phyloP scores from a whole-genome alignment of 2,888 invertebrate genomes.

The Pristionchus arcanus region DNA sequence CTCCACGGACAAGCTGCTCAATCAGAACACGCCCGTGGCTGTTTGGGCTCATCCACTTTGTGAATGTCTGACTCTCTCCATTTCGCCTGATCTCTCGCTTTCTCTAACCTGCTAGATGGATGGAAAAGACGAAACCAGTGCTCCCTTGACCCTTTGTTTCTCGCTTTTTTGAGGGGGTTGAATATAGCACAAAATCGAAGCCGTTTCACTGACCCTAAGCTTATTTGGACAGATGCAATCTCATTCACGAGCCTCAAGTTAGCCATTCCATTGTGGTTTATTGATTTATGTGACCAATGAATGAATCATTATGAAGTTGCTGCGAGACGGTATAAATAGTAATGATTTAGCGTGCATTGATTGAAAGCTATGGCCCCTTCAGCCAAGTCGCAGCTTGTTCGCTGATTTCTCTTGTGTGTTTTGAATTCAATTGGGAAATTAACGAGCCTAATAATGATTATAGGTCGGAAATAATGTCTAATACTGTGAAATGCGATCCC shows the following conservation, averaged over 20 bases:
- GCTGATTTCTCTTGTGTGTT: too few relatives aligned
- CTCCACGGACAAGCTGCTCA: not conserved
- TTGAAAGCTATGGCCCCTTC: too few relatives aligned
- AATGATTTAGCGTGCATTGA: too few relatives aligned
- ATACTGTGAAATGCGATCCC: too few relatives aligned
- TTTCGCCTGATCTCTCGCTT: not conserved
- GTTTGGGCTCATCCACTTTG: not conserved
- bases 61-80: not conserved
- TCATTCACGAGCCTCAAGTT: not conserved
- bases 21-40: slow-evolving; percentile 11
- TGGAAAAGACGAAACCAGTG: not conserved
- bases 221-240: slow-evolving; percentile 2
- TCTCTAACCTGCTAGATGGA: not conserved
- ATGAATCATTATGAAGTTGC: not conserved
- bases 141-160: slow-evolving; percentile 6
- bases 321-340: too few relatives aligned
- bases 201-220: not conserved
- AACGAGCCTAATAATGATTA: too few relatives aligned
- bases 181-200: not conserved
- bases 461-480: too few relatives aligned
- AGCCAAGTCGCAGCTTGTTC: too few relatives aligned
- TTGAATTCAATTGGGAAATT: too few relatives aligned
- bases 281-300: not conserved
- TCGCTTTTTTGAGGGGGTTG: not conserved
- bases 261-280: not conserved